Percentiles rank a stretch among this genome's conserved stretches.
Conservation (phyloP, 2,797 vertebrate genomes). For the Gymnothorax reevesii region DNA sequence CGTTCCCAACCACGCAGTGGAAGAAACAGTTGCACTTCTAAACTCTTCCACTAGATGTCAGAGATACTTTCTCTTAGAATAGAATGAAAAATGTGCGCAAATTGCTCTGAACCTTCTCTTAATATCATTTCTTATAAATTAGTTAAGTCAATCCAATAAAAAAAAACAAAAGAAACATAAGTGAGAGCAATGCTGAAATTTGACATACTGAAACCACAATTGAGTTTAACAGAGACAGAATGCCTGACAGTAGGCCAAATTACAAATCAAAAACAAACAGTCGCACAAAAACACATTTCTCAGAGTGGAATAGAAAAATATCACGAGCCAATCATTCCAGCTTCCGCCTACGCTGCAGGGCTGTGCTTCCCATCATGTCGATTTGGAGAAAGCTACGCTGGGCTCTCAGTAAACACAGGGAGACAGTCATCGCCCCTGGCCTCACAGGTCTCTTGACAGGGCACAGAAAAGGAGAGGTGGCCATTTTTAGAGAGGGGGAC, state of each 20-base stretch:
- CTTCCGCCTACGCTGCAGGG: not conserved
- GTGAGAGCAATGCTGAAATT: not conserved
- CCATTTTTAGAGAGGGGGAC: not conserved
- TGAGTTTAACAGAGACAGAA: not conserved
- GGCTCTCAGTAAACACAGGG: not conserved
- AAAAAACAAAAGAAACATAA: not conserved
- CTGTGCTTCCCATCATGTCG: not conserved
- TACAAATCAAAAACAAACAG: not conserved
- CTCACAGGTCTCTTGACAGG: not conserved
- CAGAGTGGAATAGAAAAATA: not conserved
- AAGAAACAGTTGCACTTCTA: slow-evolving; percentile 42
- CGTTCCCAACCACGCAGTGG: not conserved
- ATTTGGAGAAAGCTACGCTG: not conserved
- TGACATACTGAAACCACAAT: not conserved
- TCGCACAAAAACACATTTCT: not conserved
- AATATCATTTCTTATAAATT: not conserved
- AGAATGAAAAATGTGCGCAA: not conserved
- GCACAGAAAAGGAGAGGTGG: not conserved
- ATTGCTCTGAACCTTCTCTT: not conserved
- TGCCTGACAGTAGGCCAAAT: not conserved
- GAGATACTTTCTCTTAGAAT: slow-evolving; percentile 10
- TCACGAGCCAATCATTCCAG: not conserved
- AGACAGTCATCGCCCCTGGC: not conserved
- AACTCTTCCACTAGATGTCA: slow-evolving; percentile 62
- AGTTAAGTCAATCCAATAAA: not conserved